phyloP scores from a whole-genome alignment of 2,888 invertebrate species.

The Polydrusus tereticollis region DNA sequence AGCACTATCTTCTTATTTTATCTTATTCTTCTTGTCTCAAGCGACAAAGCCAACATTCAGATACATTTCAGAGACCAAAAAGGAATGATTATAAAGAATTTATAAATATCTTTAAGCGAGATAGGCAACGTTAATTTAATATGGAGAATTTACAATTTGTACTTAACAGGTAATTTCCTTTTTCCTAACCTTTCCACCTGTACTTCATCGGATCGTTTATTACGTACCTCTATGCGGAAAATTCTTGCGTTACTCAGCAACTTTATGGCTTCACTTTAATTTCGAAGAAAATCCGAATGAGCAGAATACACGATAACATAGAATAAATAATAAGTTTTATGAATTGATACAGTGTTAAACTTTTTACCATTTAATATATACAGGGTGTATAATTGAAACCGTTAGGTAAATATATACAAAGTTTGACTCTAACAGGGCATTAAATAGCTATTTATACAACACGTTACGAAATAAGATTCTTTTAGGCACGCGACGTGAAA shows the following conservation, averaged over 20 bases:
- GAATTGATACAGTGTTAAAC: background rate
- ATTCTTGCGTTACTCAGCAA: conserved; percentile 31
- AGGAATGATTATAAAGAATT: no score
- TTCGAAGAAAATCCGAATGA: conserved; percentile 19
- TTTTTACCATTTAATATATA: no score
- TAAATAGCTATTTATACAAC: no score
- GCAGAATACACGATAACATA: conserved; percentile 18
- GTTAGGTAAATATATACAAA: no score
- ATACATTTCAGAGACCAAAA: no score
- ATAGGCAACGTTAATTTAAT: conserved; percentile 6
- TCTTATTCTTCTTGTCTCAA: no score
- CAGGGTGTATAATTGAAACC: no score
- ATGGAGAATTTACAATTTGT: conserved; percentile 28
- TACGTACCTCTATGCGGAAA: conserved; percentile 29
- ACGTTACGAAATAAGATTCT: no score
- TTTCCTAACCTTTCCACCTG: conserved; percentile 37
- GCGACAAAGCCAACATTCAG: no score
- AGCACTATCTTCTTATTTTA: no score
- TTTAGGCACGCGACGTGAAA: no score
- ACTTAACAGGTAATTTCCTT: conserved; percentile 38
- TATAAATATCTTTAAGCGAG: background rate
- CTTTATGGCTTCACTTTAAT: conserved; percentile 31
- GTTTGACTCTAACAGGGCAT: no score
- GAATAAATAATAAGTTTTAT: conserved; percentile 10
- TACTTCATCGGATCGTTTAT: conserved; percentile 31